Evolutionary conservation across 2,113 vertebrate species (phyloP), one percentile per base, ranked within the genome.

Genomic region (Himantopus leucocephalus): DNA sequence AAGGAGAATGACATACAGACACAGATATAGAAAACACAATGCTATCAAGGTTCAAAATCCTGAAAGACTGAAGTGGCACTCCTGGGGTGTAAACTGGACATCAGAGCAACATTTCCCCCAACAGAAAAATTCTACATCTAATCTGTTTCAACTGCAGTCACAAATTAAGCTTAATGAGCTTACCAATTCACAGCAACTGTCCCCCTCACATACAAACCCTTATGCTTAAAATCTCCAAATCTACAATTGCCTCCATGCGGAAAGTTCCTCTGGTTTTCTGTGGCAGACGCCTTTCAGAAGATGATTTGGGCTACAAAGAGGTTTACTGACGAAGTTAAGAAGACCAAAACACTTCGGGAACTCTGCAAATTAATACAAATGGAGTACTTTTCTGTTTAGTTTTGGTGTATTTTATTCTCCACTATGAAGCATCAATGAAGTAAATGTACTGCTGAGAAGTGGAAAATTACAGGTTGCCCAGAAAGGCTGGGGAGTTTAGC

Each of bases 231-330:
- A 37, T 37, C 63, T 27, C 14, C 6, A 5, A 58, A 58, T 43
- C 34, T 66, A 24, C 52, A 52, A 53, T 4, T 53, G 43, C 5
- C 12, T 45, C 22, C 17, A 43, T 0, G 0, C 5, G 37, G 11
- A 77, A 92, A 84, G 32, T 12, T 88, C 41, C 60, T 76, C 43
- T 7, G 5, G 16, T 73, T 26, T 71, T 85, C 34, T 35, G 34
- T 8, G 5, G 18, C 34, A 88, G 63, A 80, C 4, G 20, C 7
- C 16, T 63, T 67, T 24, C 19, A 80, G 43, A 73, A 78, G 71
- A 37, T 19, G 3, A 52, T 32, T 22, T 37, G 20, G 13, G 30
- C 35, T 60, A 60, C 22, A 47, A 48, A 67, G 1, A 47, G 24
- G 24, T 55, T 64, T 78, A 64, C 17, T 66, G 23, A 91, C 30